Evolutionary conservation across 92 coral and sea anemone genomes (phyloP), one percentile per base, ranked within the genome.

Genomic region (Montipora capitata): DNA sequence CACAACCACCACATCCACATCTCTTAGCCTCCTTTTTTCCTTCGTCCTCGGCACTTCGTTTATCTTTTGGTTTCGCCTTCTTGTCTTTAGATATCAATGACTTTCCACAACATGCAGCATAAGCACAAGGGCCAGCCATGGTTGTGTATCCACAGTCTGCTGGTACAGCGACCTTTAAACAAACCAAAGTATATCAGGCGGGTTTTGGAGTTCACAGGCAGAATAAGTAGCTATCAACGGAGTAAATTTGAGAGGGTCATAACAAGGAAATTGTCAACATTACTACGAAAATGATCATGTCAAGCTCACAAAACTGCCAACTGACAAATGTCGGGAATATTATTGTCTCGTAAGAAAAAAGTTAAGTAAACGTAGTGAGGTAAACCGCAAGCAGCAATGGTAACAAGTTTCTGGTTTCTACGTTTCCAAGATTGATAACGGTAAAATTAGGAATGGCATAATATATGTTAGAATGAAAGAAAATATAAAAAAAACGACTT

Each of bases 1-100:
- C 77, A 16, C 93, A 81, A 45, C 94, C 84, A 6, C 94, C 94
- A 80, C 90, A 91, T 18, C 91, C 89, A 52, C 89, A 87, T 27
- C 94, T 80, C 72, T 91, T 91, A 69, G 81, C 52, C 68, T 91
- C 49, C 49, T 80, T 48, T 69, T 77, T 87, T 20, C 49, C 52
- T 11, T 76, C 62, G 17, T 6, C 87, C 5, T 83, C 89, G 9
- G 94, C 44, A 20, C 87, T 89, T 52, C 96, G 81, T 68, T 92
- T 88, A 7, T 83, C 83, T 71, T 88, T 84, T 40, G 68, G 54
- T 4, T 91, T 72, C 20, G 75, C 88, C 66, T 89, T 82, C 18
- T 78, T 75, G 10, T 82, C 90, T 49, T 73, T 65, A 39, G 94
- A 83, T 18, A 90, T 94, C 74, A 93, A 89, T 38, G 98, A 96